Evolutionary conservation across 2,797 vertebrate species (phyloP).

Genomic region (Acipenser ruthenus): DNA sequence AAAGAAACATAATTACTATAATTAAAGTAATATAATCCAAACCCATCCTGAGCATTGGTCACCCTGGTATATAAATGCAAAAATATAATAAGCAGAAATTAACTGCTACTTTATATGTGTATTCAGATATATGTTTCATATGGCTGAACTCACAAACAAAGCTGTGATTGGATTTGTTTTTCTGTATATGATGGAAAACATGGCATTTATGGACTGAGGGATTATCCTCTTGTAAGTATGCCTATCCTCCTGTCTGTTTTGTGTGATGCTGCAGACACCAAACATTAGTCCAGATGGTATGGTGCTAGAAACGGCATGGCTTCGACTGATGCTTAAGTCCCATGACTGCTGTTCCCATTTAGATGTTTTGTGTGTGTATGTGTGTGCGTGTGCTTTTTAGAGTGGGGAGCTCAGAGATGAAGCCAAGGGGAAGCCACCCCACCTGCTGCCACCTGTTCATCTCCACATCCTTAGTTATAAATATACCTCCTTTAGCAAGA

Average conservation of each 20-base stretch:
- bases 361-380: constrained; percentile 37
- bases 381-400: constrained; percentile 18
- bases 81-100: too few species aligned
- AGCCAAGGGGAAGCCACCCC: constrained; percentile 39
- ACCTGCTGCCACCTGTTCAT: constrained; percentile 75
- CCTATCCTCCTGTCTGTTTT: background rate
- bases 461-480: constrained; percentile 49
- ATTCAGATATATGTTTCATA: too few species aligned
- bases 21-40: too few species aligned
- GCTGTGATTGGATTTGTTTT: too few species aligned
- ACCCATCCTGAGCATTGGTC: too few species aligned
- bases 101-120: too few species aligned
- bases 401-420: constrained; percentile 18
- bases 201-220: background rate
- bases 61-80: too few species aligned
- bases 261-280: background rate
- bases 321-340: constrained; percentile 41
- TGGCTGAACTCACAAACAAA: too few species aligned
- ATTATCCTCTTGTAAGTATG: background rate
- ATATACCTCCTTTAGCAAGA: constrained; percentile 34
- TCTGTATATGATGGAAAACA: background rate
- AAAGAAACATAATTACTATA: too few species aligned
- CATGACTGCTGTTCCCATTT: constrained; percentile 41
- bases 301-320: constrained; percentile 57
- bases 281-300: constrained; percentile 50